These are phyloP conservation scores for Amaurobius ferox DNA, from an alignment of 2,888 invertebrate genomes.

Conservation along the genomic window DNA sequence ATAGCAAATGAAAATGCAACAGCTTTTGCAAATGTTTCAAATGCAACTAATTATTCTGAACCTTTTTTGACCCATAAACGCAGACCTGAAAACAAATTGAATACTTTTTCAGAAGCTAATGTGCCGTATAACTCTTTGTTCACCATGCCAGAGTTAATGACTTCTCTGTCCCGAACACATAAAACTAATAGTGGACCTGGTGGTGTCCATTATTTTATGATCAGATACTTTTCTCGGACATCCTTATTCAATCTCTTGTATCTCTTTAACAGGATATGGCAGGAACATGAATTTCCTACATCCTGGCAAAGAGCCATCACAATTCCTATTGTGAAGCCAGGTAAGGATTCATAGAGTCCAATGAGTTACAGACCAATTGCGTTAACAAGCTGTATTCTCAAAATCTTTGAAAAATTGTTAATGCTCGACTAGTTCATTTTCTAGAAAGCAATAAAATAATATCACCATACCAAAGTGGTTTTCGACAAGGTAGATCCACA, in stretches of 20 bases:
- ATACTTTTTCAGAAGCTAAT: background rate
- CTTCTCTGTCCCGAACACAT: background rate
- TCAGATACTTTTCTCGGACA: background rate
- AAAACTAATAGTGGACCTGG: background rate
- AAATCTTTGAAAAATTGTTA: background rate
- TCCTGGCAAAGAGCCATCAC: background rate
- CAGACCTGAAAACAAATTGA: background rate
- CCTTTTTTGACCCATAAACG: background rate
- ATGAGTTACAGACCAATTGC: background rate
- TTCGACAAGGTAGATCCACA: background rate
- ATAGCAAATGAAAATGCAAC: background rate
- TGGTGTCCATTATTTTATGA: background rate
- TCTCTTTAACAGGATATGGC: background rate
- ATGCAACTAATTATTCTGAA: background rate
- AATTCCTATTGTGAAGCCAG: background rate
- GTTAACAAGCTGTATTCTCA: background rate
- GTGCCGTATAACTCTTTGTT: background rate
- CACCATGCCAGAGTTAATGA: background rate
- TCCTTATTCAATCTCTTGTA: background rate
- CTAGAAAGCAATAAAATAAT: background rate
- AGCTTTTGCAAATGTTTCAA: background rate
- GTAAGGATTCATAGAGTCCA: background rate
- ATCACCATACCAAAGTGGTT: background rate
- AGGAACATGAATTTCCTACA: background rate
- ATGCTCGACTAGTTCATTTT: background rate